Conservation (phyloP, 2,113 vertebrate species). For the Oreochromis tanganicae region DNA sequence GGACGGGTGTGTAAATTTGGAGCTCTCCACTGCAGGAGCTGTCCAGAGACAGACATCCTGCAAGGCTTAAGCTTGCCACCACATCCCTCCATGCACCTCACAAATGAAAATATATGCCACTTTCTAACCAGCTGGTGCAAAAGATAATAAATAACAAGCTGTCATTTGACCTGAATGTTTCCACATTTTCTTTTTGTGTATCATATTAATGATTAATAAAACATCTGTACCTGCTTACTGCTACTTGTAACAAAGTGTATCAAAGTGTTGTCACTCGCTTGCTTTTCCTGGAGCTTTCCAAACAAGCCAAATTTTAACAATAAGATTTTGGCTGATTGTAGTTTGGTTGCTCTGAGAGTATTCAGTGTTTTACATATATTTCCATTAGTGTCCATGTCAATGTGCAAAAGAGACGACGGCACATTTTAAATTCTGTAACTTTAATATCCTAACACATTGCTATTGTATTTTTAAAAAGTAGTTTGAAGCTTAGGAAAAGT, state of each 20-base stretch:
- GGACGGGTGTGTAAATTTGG: conserved; percentile 27
- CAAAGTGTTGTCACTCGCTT: background rate
- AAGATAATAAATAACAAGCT: conserved; percentile 16
- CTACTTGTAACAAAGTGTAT: background rate
- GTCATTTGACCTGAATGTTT: background rate
- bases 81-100: conserved; percentile 14
- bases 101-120: background rate
- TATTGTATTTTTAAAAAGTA: background rate
- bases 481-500: background rate
- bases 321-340: background rate
- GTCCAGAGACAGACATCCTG: conserved; percentile 44
- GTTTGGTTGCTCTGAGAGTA: background rate
- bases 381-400: background rate
- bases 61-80: conserved; percentile 18
- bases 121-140: background rate
- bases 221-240: background rate
- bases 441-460: background rate
- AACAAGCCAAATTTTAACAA: background rate
- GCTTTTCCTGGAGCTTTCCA: background rate
- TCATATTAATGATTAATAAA: conserved; percentile 21
- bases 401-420: background rate
- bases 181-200: background rate
- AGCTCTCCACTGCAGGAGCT: conserved; percentile 10
- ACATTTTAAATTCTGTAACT: background rate
- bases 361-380: background rate